These are phyloP conservation scores for Stenotaenia linearis DNA, from an alignment of 2,888 invertebrate genomes.

Conservation along the genomic window DNA sequence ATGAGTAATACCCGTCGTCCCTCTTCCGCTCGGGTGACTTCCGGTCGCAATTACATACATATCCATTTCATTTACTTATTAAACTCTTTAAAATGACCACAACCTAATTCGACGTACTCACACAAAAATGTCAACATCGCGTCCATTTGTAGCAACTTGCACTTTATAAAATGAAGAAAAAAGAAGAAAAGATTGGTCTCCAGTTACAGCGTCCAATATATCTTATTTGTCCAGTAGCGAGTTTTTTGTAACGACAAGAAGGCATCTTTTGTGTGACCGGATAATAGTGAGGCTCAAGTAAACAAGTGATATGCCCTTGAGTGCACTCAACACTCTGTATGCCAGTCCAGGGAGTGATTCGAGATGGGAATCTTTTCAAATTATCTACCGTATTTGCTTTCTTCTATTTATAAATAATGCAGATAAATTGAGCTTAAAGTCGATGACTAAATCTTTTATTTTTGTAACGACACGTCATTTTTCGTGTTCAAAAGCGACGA, in stretches of 20 bases:
- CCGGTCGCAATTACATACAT: no score
- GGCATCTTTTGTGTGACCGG: background rate
- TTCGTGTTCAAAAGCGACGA: no score
- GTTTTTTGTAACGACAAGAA: background rate
- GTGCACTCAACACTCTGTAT: background rate
- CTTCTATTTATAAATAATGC: background rate
- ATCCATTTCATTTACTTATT: no score
- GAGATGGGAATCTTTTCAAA: background rate
- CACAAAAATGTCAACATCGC: background rate
- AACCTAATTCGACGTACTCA: no score
- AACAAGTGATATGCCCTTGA: conserved; percentile 10
- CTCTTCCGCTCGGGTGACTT: no score
- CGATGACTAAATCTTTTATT: no score
- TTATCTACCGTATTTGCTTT: background rate
- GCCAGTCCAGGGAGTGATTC: background rate
- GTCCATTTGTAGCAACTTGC: background rate
- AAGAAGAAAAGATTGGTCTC: background rate
- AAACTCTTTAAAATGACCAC: no score
- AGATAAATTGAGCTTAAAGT: background rate
- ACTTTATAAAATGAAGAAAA: conserved; percentile 16
- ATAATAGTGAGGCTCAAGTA: conserved; percentile 15
- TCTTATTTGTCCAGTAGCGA: background rate
- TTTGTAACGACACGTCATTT: no score
- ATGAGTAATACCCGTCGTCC: no score
- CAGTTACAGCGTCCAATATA: conserved; percentile 3